Evolutionary conservation across 2,113 vertebrate species (phyloP).

Genomic region (Bufo bufo): DNA sequence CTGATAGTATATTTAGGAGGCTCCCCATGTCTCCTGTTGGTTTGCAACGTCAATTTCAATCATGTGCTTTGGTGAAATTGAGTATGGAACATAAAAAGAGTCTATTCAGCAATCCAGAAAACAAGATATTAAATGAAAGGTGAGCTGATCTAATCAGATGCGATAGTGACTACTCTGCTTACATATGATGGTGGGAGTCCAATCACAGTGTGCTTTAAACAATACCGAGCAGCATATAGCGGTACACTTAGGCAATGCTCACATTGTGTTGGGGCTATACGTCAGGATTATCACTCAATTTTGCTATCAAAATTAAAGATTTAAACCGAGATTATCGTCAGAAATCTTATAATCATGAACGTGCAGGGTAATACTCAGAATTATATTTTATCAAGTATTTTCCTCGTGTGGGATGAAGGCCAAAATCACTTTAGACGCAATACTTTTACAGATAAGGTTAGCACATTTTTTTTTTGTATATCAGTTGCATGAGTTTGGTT

Average conservation of each 20-base stretch:
- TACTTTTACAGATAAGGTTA: too few relatives aligned
- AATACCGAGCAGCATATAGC: conserved; percentile 5
- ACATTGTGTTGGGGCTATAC: too few relatives aligned
- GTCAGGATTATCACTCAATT: too few relatives aligned
- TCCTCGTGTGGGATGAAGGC: too few relatives aligned
- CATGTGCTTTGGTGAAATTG: conserved; percentile 66
- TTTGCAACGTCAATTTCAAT: conserved; percentile 67
- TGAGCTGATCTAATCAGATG: conserved; percentile 15
- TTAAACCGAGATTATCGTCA: too few relatives aligned
- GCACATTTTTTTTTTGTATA: too few relatives aligned
- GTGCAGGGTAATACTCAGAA: too few relatives aligned
- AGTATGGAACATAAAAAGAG: conserved; percentile 68
- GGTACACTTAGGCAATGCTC: background rate
- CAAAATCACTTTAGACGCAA: too few relatives aligned
- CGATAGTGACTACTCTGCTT: background rate
- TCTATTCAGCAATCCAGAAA: conserved; percentile 59
- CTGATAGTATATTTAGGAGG: conserved; percentile 60
- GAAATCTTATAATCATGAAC: too few relatives aligned
- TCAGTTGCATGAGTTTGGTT: too few relatives aligned
- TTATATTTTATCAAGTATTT: too few relatives aligned
- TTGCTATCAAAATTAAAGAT: too few relatives aligned
- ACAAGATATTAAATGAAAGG: conserved; percentile 15
- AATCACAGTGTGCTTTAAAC: background rate
- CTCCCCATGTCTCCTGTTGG: conserved; percentile 64
- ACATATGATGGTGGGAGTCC: background rate